A percentile compares a stretch with the other conserved stretches of the same genome.
Evolutionary conservation across 2,888 invertebrate genomes (phyloP).

Genomic region (Diarsia mendica): DNA sequence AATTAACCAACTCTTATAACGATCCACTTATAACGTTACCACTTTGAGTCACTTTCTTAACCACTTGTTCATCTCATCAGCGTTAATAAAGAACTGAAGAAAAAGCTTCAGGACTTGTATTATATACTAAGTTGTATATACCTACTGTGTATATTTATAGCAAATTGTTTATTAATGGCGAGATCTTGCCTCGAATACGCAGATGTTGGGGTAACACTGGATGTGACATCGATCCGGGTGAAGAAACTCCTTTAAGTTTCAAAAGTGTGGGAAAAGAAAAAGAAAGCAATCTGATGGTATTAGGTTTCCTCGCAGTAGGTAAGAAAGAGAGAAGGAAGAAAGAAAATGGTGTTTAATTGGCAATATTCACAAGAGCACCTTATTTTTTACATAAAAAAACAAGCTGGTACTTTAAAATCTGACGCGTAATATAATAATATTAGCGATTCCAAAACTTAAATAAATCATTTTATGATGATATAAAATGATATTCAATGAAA

Average conservation of each 20-base stretch:
- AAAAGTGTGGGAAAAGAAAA: not conserved
- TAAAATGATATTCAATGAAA: too few relatives aligned
- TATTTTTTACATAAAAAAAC: too few relatives aligned
- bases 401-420: not conserved
- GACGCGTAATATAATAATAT: too few relatives aligned
- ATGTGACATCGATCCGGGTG: constrained; percentile 10
- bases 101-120: constrained; percentile 40
- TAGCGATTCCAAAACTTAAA: not conserved
- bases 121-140: constrained; percentile 62
- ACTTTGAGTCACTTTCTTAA: constrained; percentile 11
- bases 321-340: too few relatives aligned
- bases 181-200: constrained; percentile 6
- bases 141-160: constrained; percentile 37
- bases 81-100: constrained; percentile 52
- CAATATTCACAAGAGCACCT: too few relatives aligned
- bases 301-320: not conserved
- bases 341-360: too few relatives aligned
- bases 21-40: not conserved
- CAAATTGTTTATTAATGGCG: constrained; percentile 58
- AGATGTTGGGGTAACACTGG: constrained; percentile 24
- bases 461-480: too few relatives aligned
- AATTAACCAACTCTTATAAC: not conserved
- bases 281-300: not conserved
- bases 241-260: not conserved
- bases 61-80: constrained; percentile 23